phyloP scores from a whole-genome alignment of 2,888 invertebrate species.

The Drosophila kuntzei region DNA sequence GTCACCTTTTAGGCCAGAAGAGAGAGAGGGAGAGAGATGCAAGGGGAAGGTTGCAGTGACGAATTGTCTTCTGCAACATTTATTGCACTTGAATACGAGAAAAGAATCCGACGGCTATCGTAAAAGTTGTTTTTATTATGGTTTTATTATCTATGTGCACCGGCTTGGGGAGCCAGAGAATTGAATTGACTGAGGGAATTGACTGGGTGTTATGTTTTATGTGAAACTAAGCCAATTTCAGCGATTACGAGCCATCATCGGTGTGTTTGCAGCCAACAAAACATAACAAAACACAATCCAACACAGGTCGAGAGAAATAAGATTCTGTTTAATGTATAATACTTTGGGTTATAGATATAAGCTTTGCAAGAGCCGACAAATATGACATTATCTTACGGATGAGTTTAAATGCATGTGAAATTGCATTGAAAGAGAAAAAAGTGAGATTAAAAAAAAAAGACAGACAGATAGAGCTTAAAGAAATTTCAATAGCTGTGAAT shows the following conservation, averaged over 20 bases:
- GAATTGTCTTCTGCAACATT: slow-evolving; percentile 71
- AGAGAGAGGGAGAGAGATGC: background rate
- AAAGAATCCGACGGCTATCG: slow-evolving; percentile 55
- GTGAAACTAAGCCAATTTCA: slow-evolving; percentile 75
- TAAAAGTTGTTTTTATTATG: slow-evolving; percentile 77
- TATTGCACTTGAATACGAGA: slow-evolving; percentile 73
- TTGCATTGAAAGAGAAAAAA: background rate
- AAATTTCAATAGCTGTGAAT: background rate
- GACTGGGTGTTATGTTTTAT: slow-evolving; percentile 53
- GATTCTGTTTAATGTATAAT: slow-evolving; percentile 23
- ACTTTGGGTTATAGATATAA: slow-evolving; percentile 31
- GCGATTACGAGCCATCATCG: slow-evolving; percentile 71
- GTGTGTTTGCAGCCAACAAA: slow-evolving; percentile 79
- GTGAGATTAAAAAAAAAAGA: background rate
- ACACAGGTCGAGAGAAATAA: slow-evolving; percentile 1
- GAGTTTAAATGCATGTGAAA: slow-evolving; percentile 10
- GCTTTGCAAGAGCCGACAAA: slow-evolving; percentile 24
- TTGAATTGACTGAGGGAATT: slow-evolving; percentile 1
- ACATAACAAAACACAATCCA: slow-evolving; percentile 56
- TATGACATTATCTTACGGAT: slow-evolving; percentile 37
- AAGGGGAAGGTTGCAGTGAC: slow-evolving; percentile 48
- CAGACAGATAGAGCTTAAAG: background rate
- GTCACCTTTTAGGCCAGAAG: slow-evolving; percentile 35
- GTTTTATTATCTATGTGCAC: slow-evolving; percentile 67
- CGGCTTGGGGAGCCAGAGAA: slow-evolving; percentile 35